phyloP scores from a whole-genome alignment of 92 coral and sea anemone species.

The Desmophyllum pertusum region DNA sequence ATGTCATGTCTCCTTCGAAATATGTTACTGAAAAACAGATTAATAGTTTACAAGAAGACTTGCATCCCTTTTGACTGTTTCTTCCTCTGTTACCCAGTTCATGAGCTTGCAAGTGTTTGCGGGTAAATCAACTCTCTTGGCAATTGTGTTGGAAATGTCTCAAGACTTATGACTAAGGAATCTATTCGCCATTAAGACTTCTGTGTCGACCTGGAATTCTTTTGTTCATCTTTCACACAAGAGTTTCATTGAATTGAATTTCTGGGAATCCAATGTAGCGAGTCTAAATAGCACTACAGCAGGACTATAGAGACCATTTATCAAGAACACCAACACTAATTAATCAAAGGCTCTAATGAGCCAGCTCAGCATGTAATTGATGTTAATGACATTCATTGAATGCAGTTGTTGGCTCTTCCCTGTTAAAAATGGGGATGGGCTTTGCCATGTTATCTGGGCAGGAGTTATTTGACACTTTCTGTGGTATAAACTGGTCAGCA shows the following conservation, averaged over 20 bases:
- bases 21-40: slow-evolving; percentile 45
- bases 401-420: too few species aligned
- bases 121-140: slow-evolving; percentile 47
- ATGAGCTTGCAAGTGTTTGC: slow-evolving; percentile 32
- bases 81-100: slow-evolving; percentile 23
- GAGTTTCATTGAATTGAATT: slow-evolving; percentile 28
- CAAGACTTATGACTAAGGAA: slow-evolving; percentile 58
- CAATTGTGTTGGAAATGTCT: slow-evolving; percentile 54
- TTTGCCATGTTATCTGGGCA: too few species aligned
- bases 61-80: slow-evolving; percentile 14
- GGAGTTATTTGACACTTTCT: too few species aligned
- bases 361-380: too few species aligned
- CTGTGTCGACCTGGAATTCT: slow-evolving; percentile 43
- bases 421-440: too few species aligned
- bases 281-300: slow-evolving; percentile 25
- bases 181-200: slow-evolving; percentile 40
- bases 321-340: too few species aligned
- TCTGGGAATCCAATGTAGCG: slow-evolving; percentile 22
- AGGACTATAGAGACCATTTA: too few species aligned
- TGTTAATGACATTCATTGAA: too few species aligned
- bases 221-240: slow-evolving; percentile 13
- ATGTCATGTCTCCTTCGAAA: not conserved
- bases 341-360: too few species aligned
- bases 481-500: too few species aligned
- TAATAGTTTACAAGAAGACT: slow-evolving; percentile 19